Evolutionary conservation across 1,140 invertebrate species (phyloP), one percentile per base, ranked within the genome.

Genomic region (Daktulosphaira vitifoliae): DNA sequence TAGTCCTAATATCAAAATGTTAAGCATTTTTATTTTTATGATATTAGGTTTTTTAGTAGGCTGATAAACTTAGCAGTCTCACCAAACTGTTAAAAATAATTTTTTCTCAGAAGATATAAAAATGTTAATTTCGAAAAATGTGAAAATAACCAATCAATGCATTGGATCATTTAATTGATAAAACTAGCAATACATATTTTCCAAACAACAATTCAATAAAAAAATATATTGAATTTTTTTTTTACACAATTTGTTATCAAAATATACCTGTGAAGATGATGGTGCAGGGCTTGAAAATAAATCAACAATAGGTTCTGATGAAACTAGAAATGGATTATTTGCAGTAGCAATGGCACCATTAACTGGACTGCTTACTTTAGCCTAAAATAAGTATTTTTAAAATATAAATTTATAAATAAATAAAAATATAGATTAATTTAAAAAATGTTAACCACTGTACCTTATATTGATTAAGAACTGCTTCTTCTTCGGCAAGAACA

Each of bases 391-490:
- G 29, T 33, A 46, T 25, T n/a, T 2, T 54, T 18, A 29, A 13
- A 11, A 62, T 62, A 6, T 62, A 62, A 42, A 7, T 46, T 51
- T 9, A 5, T 15, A 51, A 20, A 7, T 23, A 23, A 23, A 51
- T 11, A 48, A 62, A 15, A 44, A 33, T 37, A 15, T 29, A 46
- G 25, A 38, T 37, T 38, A 53, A 3, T 54, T 3, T 23, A 16
- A 38, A 51, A 37, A 6, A 37, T 16, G 18, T 13, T 51, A 29
- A 20, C 22, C 6, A 16, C 13, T 7, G 22, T 78, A 94, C 92
- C 84, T 95, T 96, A 72, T 95, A 90, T 74, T 95, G 90, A 77
- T 92, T 94, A 80, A 97, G 87, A 33, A 88, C 88, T 26, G 90
- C 90, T 76, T 95, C 92, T 77, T 97, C 94, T 75, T 98, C 94